Evolutionary conservation across 2,888 invertebrate species (phyloP).

Genomic region (Sesamia inferens): DNA sequence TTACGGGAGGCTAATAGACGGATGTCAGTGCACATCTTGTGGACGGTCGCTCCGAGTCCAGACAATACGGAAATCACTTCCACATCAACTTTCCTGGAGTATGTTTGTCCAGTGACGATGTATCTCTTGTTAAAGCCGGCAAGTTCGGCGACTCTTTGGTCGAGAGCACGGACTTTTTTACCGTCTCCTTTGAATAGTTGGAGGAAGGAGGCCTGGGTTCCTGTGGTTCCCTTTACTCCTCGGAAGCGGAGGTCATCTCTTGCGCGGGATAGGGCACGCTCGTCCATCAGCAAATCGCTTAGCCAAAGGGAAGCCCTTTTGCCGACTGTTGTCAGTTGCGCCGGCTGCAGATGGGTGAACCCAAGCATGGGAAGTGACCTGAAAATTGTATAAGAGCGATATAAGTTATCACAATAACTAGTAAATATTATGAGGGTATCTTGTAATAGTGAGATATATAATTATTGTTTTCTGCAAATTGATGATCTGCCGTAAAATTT

Average conservation of each 20-base stretch:
- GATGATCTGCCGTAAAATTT: neutral
- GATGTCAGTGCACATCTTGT: slow-evolving; percentile 99
- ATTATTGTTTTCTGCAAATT: neutral
- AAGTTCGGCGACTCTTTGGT: slow-evolving; percentile 95
- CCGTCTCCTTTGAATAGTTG: slow-evolving; percentile 97
- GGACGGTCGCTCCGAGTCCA: slow-evolving; percentile 96
- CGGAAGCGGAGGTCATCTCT: slow-evolving; percentile 96
- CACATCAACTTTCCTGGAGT: slow-evolving; percentile 97
- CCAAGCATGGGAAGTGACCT: slow-evolving; percentile 96
- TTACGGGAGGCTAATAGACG: slow-evolving; percentile 97
- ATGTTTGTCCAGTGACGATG: slow-evolving; percentile 98
- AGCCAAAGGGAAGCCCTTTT: slow-evolving; percentile 99
- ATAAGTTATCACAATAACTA: neutral
- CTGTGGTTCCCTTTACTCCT: slow-evolving; percentile 99
- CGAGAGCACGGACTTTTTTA: slow-evolving; percentile 94
- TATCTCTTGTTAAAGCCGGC: slow-evolving; percentile 97
- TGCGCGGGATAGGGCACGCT: slow-evolving; percentile 94
- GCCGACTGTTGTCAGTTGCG: slow-evolving; percentile 99
- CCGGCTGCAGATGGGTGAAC: slow-evolving; percentile 99
- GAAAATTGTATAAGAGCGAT: slow-evolving; percentile 67
- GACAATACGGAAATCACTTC: slow-evolving; percentile 94
- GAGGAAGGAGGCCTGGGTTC: slow-evolving; percentile 99
- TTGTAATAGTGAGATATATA: neutral
- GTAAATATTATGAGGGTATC: neutral
- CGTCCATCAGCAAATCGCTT: slow-evolving; percentile 98